Evolutionary conservation across 1,140 invertebrate species (phyloP), one percentile per base, ranked within the genome.

Genomic region (Epicauta chinensis): DNA sequence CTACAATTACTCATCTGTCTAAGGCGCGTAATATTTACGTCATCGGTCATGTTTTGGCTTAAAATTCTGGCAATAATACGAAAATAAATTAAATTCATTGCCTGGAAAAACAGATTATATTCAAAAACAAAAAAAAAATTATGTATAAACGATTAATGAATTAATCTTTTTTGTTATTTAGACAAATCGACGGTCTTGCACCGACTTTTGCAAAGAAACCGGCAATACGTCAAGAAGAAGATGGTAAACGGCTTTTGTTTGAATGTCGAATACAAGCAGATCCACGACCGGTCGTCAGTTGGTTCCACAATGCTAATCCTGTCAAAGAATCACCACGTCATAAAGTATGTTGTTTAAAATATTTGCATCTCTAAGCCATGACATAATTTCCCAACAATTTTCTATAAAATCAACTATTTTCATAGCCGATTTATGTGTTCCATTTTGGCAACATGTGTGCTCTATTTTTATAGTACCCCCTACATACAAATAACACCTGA

Each of bases 151-250:
- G 7, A 23, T 23, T 23, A 23, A 5, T 23, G 3, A 7, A 7
- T 36, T 5, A 13, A 2, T 16, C 3, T 16, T 36, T 36, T 47
- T 54, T 41, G 23, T 56, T 65, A 71, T 77, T 5, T 76, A 93
- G 90, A 81, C 90, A 93, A 92, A 90, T 93, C 75, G 93, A 97
- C 78, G 93, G 93, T 65, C 86, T 93, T 72, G 93, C 94, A 70
- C 95, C 95, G 66, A 97, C 93, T 69, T 98, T 98, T 78, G 85
- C 89, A 69, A 93, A 95, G 78, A 98, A 98, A 75, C 95, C 95
- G 37, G 82, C 91, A 17, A 98, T 97, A 69, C 81, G 91, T 71
- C 93, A 98, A 73, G 93, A 96, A 74, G 93, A 97, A 70, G 93
- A 96, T 74, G 94, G 94, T 51, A 93, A 95, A 76, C 82, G 90